A percentile compares a stretch with the other conserved stretches of the same genome.
Conservation (phyloP, 64 coral and sea anemone species). For the Stylophora pistillata region DNA sequence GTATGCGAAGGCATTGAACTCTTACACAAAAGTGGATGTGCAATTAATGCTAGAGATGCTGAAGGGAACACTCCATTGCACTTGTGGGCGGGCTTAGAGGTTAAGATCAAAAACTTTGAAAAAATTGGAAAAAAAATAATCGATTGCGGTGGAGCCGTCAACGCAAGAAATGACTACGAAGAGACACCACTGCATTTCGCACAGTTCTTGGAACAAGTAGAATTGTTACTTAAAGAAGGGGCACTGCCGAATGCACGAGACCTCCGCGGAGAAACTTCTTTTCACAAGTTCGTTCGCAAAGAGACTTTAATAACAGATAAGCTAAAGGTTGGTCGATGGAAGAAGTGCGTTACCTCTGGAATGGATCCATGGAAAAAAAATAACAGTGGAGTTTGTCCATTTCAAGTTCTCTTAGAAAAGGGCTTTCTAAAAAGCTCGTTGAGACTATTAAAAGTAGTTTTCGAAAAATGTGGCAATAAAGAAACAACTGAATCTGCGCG, state of each 20-base stretch:
- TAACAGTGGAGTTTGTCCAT: background rate
- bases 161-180: background rate
- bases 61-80: conserved; percentile 20
- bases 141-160: conserved; percentile 14
- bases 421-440: conserved; percentile 7
- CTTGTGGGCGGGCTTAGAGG: background rate
- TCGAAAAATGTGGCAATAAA: background rate
- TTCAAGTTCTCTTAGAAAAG: conserved; percentile 34
- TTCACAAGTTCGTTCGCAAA: conserved; percentile 1
- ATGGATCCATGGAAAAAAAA: conserved; percentile 32
- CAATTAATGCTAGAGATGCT: background rate
- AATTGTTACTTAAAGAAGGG: too few relatives aligned
- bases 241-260: too few relatives aligned
- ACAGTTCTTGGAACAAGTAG: too few relatives aligned
- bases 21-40: background rate
- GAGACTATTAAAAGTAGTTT: background rate
- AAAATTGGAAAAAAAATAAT: background rate
- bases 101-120: background rate
- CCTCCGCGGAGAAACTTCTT: conserved; percentile 13
- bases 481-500: background rate
- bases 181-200: too few relatives aligned
- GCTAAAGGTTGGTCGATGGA: conserved; percentile 20
- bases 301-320: background rate
- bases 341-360: background rate
- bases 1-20: background rate